phyloP scores from a whole-genome alignment of 1,140 invertebrate genomes.

The Arctopsyche grandis region DNA sequence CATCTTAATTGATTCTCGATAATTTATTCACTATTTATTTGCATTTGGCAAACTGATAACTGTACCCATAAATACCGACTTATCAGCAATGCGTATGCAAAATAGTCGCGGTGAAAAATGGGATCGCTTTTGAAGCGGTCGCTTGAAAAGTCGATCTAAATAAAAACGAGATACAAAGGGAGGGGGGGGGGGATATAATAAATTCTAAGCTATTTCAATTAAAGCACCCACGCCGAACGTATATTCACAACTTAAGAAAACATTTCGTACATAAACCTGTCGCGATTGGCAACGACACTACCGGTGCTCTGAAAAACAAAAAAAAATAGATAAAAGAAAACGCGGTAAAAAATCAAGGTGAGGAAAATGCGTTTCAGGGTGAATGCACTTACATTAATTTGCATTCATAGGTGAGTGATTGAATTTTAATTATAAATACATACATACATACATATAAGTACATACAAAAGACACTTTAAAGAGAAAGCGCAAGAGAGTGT shows the following conservation, averaged over 20 bases:
- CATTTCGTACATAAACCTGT: slow-evolving; percentile 21
- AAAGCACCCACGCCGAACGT: slow-evolving; percentile 18
- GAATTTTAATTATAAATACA: no score
- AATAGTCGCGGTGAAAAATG: neutral
- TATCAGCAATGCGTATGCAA: neutral
- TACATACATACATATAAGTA: no score
- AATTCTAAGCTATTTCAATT: slow-evolving; percentile 27
- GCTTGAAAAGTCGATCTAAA: neutral
- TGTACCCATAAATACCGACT: neutral
- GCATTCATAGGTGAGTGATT: neutral
- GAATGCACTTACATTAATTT: neutral
- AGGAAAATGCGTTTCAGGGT: neutral
- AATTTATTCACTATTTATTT: neutral
- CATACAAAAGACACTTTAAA: no score
- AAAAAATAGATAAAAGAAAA: neutral
- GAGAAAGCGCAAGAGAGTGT: neutral
- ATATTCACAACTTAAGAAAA: neutral
- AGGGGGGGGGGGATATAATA: neutral
- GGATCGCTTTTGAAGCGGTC: no score
- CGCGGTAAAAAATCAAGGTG: neutral
- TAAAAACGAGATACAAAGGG: neutral
- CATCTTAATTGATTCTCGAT: slow-evolving; percentile 9
- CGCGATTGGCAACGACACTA: slow-evolving; percentile 8
- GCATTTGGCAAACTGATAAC: slow-evolving; percentile 1
- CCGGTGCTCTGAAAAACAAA: neutral